phyloP scores from a whole-genome alignment of 2,113 vertebrate species.

The Sebastes schlegelii region DNA sequence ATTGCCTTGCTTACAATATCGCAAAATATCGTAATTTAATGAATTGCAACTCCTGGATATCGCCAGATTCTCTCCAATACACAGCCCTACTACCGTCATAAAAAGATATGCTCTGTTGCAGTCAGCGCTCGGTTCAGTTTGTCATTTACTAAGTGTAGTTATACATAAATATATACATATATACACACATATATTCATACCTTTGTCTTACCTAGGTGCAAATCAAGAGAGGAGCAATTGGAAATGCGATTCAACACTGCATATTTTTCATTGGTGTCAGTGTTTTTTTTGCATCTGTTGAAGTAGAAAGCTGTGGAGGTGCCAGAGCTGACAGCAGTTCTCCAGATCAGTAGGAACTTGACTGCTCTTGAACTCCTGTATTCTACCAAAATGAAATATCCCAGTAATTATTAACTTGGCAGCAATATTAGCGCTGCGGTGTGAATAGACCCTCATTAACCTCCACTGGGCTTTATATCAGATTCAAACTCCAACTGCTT shows the following conservation, averaged over 20 bases:
- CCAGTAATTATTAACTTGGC: constrained; percentile 45
- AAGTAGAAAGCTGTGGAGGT: neutral
- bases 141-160: no score
- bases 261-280: neutral
- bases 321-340: neutral
- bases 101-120: no score
- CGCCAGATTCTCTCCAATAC: no score
- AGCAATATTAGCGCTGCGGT: constrained; percentile 34
- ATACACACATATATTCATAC: no score
- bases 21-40: no score
- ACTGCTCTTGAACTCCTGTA: neutral
- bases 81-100: no score
- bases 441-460: constrained; percentile 55
- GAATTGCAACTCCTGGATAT: no score
- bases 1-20: no score
- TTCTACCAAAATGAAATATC: constrained; percentile 33
- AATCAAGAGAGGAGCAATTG: neutral
- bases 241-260: neutral
- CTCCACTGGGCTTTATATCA: constrained; percentile 32
- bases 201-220: no score
- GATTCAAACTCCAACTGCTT: constrained; percentile 10
- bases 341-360: neutral
- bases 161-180: no score
- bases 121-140: no score
- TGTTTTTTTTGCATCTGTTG: neutral